Percentiles rank a stretch among this genome's conserved stretches.
Evolutionary conservation across 2,113 vertebrate genomes (phyloP).

Genomic region (Tachysurus fulvidraco): DNA sequence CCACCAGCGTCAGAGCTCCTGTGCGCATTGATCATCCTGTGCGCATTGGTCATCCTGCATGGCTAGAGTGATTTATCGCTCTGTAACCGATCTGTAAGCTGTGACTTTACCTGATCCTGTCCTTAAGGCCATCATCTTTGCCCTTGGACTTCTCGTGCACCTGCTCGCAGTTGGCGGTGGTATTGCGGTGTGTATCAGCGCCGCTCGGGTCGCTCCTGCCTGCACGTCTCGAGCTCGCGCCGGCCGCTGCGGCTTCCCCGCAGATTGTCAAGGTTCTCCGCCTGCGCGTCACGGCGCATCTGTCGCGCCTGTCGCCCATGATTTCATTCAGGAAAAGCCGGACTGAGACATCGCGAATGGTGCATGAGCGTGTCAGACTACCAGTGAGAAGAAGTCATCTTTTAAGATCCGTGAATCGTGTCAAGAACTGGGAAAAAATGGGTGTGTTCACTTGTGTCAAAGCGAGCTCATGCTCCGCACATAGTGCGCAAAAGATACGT

Average conservation of each 20-base stretch:
- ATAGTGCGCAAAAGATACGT: not conserved
- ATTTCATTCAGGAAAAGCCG: conserved; percentile 36
- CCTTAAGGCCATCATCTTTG: conserved; percentile 57
- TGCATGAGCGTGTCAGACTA: conserved; percentile 1
- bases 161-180: conserved; percentile 46
- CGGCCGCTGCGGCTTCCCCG: conserved; percentile 50
- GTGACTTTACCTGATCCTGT: conserved; percentile 67
- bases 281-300: conserved; percentile 59
- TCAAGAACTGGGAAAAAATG: not conserved
- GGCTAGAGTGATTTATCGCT: not conserved
- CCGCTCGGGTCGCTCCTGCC: conserved; percentile 61
- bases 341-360: conserved; percentile 21
- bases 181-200: conserved; percentile 30
- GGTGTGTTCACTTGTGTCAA: conserved; percentile 16
- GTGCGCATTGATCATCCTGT: not conserved
- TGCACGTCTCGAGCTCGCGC: conserved; percentile 55
- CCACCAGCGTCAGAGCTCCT: not conserved
- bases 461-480: not conserved
- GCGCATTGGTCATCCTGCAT: not conserved
- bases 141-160: conserved; percentile 39
- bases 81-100: not conserved
- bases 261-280: conserved; percentile 68
- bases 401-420: conserved; percentile 14
- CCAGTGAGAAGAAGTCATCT: not conserved
- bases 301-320: conserved; percentile 71